Evolutionary conservation across 2,888 invertebrate genomes (phyloP).

Genomic region (Nesidiocoris tenuis): DNA sequence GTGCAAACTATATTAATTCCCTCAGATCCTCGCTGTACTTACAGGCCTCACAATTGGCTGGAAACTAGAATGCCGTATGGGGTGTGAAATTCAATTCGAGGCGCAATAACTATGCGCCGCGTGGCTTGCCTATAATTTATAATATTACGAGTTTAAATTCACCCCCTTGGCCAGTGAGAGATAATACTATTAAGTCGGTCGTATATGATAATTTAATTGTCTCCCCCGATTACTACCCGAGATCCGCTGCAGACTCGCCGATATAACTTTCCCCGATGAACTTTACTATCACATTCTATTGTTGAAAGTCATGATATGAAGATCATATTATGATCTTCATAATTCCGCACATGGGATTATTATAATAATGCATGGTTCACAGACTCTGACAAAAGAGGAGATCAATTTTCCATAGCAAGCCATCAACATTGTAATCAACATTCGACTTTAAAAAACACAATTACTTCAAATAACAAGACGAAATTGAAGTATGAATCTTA

Average conservation of each 20-base stretch:
- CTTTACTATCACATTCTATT: not conserved
- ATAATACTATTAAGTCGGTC: constrained; percentile 29
- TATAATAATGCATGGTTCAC: too few species aligned
- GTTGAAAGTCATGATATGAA: not conserved
- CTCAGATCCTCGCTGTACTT: not conserved
- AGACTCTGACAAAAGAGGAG: too few species aligned
- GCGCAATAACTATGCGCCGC: constrained; percentile 23
- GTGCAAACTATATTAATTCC: too few species aligned
- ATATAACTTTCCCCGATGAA: not conserved
- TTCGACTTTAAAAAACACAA: too few species aligned
- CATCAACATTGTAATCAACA: too few species aligned
- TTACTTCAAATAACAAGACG: too few species aligned
- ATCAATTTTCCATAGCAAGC: too few species aligned
- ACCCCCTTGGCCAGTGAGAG: not conserved
- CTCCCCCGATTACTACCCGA: not conserved
- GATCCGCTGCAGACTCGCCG: not conserved
- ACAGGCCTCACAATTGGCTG: not conserved
- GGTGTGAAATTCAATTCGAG: constrained; percentile 26
- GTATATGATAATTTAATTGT: constrained; percentile 31
- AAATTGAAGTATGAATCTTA: too few species aligned
- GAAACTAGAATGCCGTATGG: constrained; percentile 6
- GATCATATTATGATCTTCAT: too few species aligned
- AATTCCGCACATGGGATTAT: too few species aligned
- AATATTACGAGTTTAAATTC: constrained; percentile 22
- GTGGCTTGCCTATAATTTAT: constrained; percentile 21